A percentile compares a stretch with the other conserved stretches of the same genome.
Conservation (phyloP, 1,140 invertebrate genomes). For the Zaprionus tsacasi region DNA sequence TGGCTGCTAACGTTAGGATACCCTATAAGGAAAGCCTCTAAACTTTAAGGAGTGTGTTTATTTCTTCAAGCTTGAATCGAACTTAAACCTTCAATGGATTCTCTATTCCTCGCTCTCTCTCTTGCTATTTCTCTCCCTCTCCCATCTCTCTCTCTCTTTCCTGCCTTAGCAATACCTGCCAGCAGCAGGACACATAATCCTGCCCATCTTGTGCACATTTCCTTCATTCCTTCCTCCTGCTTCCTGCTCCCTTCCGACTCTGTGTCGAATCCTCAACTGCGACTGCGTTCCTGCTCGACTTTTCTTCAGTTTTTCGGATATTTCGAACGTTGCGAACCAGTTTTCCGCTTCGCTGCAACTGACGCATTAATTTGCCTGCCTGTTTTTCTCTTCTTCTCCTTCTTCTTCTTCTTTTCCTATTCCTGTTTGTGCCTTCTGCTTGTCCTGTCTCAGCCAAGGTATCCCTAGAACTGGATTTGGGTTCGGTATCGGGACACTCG, state of each 20-base stretch:
- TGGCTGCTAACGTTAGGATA: too few relatives aligned
- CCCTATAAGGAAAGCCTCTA: too few relatives aligned
- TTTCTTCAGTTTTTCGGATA: constrained; percentile 8
- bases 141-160: constrained; percentile 2
- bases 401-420: constrained; percentile 15
- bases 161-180: constrained; percentile 15
- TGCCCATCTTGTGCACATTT: constrained; percentile 12
- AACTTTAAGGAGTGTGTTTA: not conserved
- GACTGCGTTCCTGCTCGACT: not conserved
- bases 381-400: not conserved
- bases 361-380: constrained; percentile 72
- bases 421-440: constrained; percentile 16
- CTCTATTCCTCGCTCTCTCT: not conserved
- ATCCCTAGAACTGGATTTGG: constrained; percentile 38
- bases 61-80: too few relatives aligned
- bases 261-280: constrained; percentile 62
- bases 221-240: constrained; percentile 17
- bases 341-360: constrained; percentile 78
- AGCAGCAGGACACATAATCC: constrained; percentile 22
- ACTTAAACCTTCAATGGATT: not conserved
- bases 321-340: constrained; percentile 60
- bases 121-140: not conserved
- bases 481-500: constrained; percentile 16
- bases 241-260: constrained; percentile 18
- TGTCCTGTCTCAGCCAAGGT: not conserved